Base-by-base conservation (phyloP, 2,888 invertebrate species). In the Charanyca ferruginea region DNA sequence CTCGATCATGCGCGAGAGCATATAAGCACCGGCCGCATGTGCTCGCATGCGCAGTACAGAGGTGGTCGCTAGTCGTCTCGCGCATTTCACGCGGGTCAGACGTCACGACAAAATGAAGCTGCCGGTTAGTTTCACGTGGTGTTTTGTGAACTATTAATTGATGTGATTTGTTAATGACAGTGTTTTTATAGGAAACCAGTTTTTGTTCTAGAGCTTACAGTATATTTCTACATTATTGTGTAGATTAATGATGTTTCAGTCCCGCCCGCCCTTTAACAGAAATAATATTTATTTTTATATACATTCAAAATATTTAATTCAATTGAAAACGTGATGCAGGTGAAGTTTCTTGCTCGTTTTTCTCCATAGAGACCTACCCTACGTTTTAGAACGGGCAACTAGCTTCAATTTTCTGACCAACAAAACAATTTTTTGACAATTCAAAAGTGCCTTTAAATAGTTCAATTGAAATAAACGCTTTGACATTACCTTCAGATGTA, bases 41-140 rank as follows among this genome's bases (percentile, higher is more conserved):
- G 9, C 45, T 54, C 55, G 63, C 71, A 51, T 18, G 63, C 73
- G 65, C 81, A 82, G 77, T 73, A 41, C 47, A 23, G 55, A 61
- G 3, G 49, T 66, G 38, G 48, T 61, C 52, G 53, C 41, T 48
- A 69, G 72, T 79, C 61, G 58, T 51, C 41, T 58, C 63, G 66
- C 62, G 60, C 55, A 59, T 16, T 44, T 32, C 41, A 57, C 62
- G 57, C 52, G 44, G 42, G 13, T 44, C 59, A 38, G 53, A 74
- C 79, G 83, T 63, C 38, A 18, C 38, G 64, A 18, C 7, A 62
- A 62, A 35, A 83, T 83, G 83, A 81, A 79, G 65, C 57, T 83
- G 38, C 68, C 80, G 83, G 83, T 83, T 80, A 71, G 82, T 81
- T 66, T 44, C 47, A 44, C 32, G 69, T 73, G 62, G 35, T 57